phyloP scores from a whole-genome alignment of 2,888 invertebrate species.

The Sinohyriopsis cumingii region DNA sequence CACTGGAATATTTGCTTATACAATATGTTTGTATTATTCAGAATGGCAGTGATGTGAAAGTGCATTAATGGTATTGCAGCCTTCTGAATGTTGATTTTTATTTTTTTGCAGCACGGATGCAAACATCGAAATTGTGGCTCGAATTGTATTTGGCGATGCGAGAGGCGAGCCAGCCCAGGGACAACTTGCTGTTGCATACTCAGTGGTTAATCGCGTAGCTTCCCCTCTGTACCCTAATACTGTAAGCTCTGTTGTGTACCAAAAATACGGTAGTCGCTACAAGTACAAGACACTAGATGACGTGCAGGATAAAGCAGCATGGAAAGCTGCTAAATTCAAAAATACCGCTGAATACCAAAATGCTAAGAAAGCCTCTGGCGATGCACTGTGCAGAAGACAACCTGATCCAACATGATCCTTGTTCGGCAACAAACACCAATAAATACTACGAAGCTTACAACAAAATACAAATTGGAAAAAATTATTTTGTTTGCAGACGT shows the following conservation, averaged over 20 bases:
- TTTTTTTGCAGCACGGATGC: conserved; percentile 7
- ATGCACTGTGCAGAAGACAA: conserved; percentile 14
- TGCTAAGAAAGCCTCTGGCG: conserved; percentile 14
- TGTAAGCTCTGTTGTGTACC: conserved; percentile 14
- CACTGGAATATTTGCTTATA: no score
- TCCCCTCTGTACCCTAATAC: conserved; percentile 13
- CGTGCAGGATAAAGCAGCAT: conserved; percentile 3
- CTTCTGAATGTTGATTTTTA: no score
- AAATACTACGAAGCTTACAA: conserved; percentile 4
- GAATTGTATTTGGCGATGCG: no score
- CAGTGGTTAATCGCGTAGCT: conserved; percentile 16
- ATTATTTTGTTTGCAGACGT: conserved; percentile 8
- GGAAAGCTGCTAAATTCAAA: conserved; percentile 10
- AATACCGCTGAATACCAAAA: conserved; percentile 10
- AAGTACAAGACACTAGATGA: conserved; percentile 20
- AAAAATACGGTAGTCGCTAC: conserved; percentile 9
- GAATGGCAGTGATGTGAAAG: no score
- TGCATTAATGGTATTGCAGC: no score
- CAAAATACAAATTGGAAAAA: conserved; percentile 4
- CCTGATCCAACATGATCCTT: conserved; percentile 21
- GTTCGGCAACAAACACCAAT: conserved; percentile 11
- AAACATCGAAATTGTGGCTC: conserved; percentile 9
- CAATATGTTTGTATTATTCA: no score
- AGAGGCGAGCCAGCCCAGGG: no score
- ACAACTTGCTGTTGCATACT: no score